Evolutionary conservation across 2,797 vertebrate species (phyloP), one percentile per base, ranked within the genome.

Genomic region (Loris lydekkerianus): DNA sequence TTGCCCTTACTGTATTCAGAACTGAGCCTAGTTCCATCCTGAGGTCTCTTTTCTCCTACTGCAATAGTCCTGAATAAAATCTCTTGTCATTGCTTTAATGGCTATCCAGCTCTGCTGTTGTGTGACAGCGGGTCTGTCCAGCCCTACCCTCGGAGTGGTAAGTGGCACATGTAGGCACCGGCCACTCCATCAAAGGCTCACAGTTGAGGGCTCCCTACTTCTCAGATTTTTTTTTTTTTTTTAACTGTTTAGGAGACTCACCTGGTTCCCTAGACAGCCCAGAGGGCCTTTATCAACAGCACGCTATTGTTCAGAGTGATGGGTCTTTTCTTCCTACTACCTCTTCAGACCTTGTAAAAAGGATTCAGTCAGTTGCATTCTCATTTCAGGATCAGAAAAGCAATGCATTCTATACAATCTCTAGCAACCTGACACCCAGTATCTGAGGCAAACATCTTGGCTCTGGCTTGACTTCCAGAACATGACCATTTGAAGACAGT

Each of bases 161-260:
- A 77, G 77, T 37, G 9, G 4, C 72, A 58, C 14, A 27, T 0
- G 1, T 0, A 37, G 84, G 61, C 43, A 49, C 40, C 8, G 72
- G n/a, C 34, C 58, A 37, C 40, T 76, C 92, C 75, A 34, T 86
- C 20, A 3, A 25, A 40, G 75, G 1, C 80, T 75, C 90, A 0
- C 0, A 0, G 75, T 80, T 69, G 7, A 23, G 58, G 43, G 46
- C 15, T 77, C 69, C 40, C 14, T 23, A 31, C 43, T 1, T 3
- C 93, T 96, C 78, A 40, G 75, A 27, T 14, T n/a, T 14, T n/a
- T 76, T 49, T 40, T n/a, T n/a, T n/a, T 46, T 46, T 61, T 63
- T 63, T 29, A 92, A 46, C 46, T 69, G 58, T 65, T 83, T 73
- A 91, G 93, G 97, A 81, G 34, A 86, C 77, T 90, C 58, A 53